Conservation (phyloP, 1,140 invertebrate genomes). For the Neotoxoptera formosana region DNA sequence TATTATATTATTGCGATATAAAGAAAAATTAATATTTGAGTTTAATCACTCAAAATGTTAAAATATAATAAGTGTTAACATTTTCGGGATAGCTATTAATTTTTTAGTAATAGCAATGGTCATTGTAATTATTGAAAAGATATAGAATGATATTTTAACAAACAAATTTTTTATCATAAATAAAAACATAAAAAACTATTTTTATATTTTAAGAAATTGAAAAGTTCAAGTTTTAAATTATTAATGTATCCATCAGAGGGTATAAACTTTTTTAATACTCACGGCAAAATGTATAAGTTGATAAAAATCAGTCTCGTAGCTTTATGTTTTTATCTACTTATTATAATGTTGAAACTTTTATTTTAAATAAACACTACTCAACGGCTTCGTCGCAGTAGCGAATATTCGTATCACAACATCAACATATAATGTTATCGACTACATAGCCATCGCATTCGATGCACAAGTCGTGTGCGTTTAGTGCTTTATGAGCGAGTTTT, state of each 20-base stretch:
- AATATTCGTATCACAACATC: not conserved
- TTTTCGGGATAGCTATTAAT: not conserved
- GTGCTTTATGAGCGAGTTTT: not conserved
- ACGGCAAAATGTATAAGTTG: not conserved
- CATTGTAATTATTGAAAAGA: not conserved
- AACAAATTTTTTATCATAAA: not conserved
- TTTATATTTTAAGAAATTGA: not conserved
- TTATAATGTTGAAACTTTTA: slow-evolving; percentile 21
- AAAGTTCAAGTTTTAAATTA: slow-evolving; percentile 28
- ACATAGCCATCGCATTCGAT: not conserved
- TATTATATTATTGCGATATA: too few relatives aligned
- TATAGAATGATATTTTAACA: not conserved
- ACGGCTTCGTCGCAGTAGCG: not conserved
- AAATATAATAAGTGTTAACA: not conserved
- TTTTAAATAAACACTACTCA: not conserved
- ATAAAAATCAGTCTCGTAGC: slow-evolving; percentile 7
- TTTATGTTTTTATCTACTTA: slow-evolving; percentile 5
- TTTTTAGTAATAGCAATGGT: not conserved
- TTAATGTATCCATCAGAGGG: slow-evolving; percentile 6
- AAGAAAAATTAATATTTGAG: not conserved
- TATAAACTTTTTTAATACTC: slow-evolving; percentile 13
- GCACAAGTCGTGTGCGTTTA: not conserved
- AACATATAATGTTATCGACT: not conserved
- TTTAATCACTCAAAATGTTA: not conserved
- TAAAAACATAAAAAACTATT: not conserved